Evolutionary conservation across 2,888 invertebrate genomes (phyloP).

Genomic region (Orthosia gracilis): DNA sequence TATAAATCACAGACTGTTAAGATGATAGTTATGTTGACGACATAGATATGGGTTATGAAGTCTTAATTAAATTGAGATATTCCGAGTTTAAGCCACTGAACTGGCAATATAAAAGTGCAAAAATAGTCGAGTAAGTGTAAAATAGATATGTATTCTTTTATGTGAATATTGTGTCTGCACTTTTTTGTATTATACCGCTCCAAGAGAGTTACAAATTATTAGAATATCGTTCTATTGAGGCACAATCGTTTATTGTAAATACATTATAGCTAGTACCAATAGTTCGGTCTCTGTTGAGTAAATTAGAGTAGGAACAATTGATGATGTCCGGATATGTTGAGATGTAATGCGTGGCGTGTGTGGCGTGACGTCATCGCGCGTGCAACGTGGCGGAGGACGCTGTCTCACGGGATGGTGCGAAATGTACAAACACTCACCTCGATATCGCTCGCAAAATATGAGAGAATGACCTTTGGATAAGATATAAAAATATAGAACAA

Average conservation of each 20-base stretch:
- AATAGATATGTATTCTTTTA: slow-evolving; percentile 87
- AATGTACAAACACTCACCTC: slow-evolving; percentile 80
- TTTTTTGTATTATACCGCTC: slow-evolving; percentile 87
- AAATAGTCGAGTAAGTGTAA: slow-evolving; percentile 88
- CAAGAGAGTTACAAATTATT: slow-evolving; percentile 84
- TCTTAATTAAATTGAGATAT: slow-evolving; percentile 90
- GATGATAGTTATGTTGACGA: slow-evolving; percentile 81
- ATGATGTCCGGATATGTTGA: slow-evolving; percentile 62
- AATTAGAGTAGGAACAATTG: slow-evolving; percentile 77
- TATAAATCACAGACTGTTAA: slow-evolving; percentile 82
- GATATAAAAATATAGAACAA: slow-evolving; percentile 81
- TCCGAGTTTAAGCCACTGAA: slow-evolving; percentile 90
- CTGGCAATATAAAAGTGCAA: slow-evolving; percentile 90
- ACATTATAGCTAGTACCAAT: slow-evolving; percentile 85
- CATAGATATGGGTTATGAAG: slow-evolving; percentile 85
- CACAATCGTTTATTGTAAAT: slow-evolving; percentile 90
- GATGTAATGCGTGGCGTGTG: slow-evolving; percentile 49
- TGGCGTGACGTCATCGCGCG: slow-evolving; percentile 50
- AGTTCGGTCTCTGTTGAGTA: slow-evolving; percentile 81
- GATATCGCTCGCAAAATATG: slow-evolving; percentile 73
- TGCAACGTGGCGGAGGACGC: slow-evolving; percentile 44
- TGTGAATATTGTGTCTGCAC: slow-evolving; percentile 89
- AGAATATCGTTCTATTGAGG: slow-evolving; percentile 85
- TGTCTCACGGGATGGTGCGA: too few relatives aligned
- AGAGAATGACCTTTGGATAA: slow-evolving; percentile 79